Evolutionary conservation across 1,140 invertebrate species (phyloP), one percentile per base, ranked within the genome.

Genomic region (Callitettix versicolor): DNA sequence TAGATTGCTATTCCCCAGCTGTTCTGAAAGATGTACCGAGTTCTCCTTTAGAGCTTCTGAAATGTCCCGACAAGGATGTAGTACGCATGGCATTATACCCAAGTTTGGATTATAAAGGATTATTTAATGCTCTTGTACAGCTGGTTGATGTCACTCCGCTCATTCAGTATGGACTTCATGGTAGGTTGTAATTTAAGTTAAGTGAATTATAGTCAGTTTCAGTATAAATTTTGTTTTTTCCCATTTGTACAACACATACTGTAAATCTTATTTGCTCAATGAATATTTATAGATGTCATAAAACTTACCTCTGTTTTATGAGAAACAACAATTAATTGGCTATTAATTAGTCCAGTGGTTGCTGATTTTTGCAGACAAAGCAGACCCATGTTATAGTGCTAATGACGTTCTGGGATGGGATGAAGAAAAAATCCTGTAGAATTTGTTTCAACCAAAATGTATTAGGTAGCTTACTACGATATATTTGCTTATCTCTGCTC

Each of bases 1-100:
- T 18, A 53, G 11, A 58, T 43, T 51, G 4, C 20, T 56, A 24
- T 43, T 59, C 26, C 26, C 15, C 59, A 91, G 94, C 89, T 71
- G 84, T 97, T 36, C 73, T 98, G 54, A 95, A 95, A 76, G 94
- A 97, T 81, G 91, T 96, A 22, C 86, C 90, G 20, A 86, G 84
- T 63, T 89, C 88, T 24, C 91, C 94, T 14, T 72, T 93, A 55
- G 88, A 93, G 65, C 85, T 95, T 81, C 81, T 97, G 53, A 85
- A 86, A 64, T 82, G 83, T 63, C 82, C 87, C 9, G 82, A 87
- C 65, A 84, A 87, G 67, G 93, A 97, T 73, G 75, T 79, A 44
- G 80, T 85, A 47, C 76, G 93, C 44, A 86, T 95, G 77, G 81
- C 84, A 26, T 77, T 95, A 12, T 97, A 94, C 73, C 94, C 94